Percentiles rank a stretch among this genome's conserved stretches.
Evolutionary conservation across 2,113 vertebrate species (phyloP).

Genomic region (Numida meleagris): DNA sequence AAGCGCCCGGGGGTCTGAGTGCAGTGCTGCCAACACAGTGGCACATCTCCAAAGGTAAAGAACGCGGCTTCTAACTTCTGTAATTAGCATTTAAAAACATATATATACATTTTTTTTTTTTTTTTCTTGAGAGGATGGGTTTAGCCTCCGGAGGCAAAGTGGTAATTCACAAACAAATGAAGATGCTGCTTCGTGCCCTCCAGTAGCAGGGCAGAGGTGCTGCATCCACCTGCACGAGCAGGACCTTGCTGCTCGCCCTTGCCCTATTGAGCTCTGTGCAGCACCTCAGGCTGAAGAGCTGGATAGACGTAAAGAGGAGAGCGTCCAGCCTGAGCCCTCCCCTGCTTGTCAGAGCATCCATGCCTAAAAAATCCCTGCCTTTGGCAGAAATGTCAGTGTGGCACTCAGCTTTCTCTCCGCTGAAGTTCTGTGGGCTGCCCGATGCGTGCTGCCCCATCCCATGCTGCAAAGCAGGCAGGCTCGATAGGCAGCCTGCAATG

Average conservation of each 20-base stretch:
- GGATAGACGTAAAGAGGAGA: background rate
- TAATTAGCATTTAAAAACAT: background rate
- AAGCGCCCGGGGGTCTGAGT: background rate
- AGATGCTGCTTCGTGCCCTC: accelerated
- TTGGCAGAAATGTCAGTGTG: accelerated
- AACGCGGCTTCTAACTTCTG: background rate
- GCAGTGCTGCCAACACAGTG: background rate
- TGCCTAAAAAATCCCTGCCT: background rate
- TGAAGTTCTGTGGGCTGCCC: background rate
- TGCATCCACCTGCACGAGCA: background rate
- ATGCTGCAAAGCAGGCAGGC: accelerated
- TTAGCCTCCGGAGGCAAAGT: background rate
- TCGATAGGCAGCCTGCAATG: accelerated
- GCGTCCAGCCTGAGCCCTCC: background rate
- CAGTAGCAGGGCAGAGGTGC: accelerated
- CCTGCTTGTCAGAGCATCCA: accelerated
- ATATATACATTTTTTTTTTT: too few relatives aligned
- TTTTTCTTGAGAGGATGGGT: background rate
- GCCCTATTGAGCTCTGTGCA: background rate
- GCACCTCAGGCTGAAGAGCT: background rate
- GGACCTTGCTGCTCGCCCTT: accelerated
- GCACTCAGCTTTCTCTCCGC: accelerated
- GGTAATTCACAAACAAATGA: background rate
- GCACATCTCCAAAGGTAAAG: background rate
- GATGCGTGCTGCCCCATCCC: too few relatives aligned